A percentile compares a stretch with the other conserved stretches of the same genome.
Evolutionary conservation across 2,113 vertebrate genomes (phyloP).

Genomic region (Scatophagus argus): DNA sequence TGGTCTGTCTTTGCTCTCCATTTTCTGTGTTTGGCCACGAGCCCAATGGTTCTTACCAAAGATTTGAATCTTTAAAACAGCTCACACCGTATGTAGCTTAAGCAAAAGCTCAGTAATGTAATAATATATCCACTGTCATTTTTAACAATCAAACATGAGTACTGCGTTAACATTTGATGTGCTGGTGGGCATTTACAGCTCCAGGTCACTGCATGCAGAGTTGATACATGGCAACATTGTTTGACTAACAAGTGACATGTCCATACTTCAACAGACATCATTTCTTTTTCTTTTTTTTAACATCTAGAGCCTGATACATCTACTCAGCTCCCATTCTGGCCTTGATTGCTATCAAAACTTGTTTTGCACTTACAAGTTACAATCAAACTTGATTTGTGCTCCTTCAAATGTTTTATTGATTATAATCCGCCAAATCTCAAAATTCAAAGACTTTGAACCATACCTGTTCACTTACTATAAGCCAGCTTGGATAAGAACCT

Average conservation of each 20-base stretch:
- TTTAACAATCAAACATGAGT: not conserved
- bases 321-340: not conserved
- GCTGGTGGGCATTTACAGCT: not conserved
- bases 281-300: too few relatives aligned
- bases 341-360: not conserved
- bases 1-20: too few relatives aligned
- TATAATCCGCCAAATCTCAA: not conserved
- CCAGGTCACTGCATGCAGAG: not conserved
- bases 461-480: constrained; percentile 4
- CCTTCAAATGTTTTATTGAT: not conserved
- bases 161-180: not conserved
- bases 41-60: not conserved
- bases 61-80: not conserved
- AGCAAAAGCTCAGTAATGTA: not conserved
- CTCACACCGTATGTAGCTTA: not conserved
- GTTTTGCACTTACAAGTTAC: not conserved
- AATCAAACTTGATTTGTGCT: not conserved
- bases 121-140: not conserved
- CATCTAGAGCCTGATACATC: not conserved
- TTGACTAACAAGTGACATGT: not conserved
- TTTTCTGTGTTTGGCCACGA: too few relatives aligned
- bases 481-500: not conserved
- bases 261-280: not conserved
- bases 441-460: not conserved
- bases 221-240: not conserved